Evolutionary conservation across 2,113 vertebrate species (phyloP), one percentile per base, ranked within the genome.

Genomic region (Planiliza haematocheilus): DNA sequence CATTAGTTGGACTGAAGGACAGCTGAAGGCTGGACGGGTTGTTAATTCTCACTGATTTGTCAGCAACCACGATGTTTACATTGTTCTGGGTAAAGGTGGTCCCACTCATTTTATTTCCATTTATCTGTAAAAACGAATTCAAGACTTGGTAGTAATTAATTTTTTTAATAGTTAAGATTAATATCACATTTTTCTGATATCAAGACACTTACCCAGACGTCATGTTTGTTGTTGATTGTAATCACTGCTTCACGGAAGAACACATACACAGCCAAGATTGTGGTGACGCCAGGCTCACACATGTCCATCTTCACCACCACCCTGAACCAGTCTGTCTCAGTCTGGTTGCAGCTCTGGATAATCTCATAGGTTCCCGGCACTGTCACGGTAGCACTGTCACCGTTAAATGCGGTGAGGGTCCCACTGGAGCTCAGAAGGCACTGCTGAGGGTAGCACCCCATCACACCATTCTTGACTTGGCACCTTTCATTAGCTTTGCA

Each of bases 311-410:
- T 74, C 46, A 59, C 88, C 52, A 92, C 88, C 66, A 91, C 84
- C 2, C 86, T 84, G 85, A 91, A 93, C 91, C 89, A 92, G 13
- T 73, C 43, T 0, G 20, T 43, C 10, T 37, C 16, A n/a, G 49
- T 39, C 0, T 50, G 46, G 5, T 84, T 24, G 48, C 84, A 84
- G n/a, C 58, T 80, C 2, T 78, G 38, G 10, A 87, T 68, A 4
- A 91, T 45, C 43, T 90, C 86, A 21, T 84, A 92, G 56, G 68
- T 30, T 9, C 91, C 90, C 0, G 62, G 46, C n/a, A 14, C 12
- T 20, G 64, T 34, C 21, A 92, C 12, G 43, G 21, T 57, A 4
- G 79, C 80, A 2, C 45, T 16, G 4, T 49, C 17, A 2, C 88
- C 89, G 34, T 56, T 86, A 8, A 87, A 91, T 30, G 51, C 18